Percentiles rank a stretch among this genome's conserved stretches.
phyloP scores from a whole-genome alignment of 2,113 vertebrate genomes.

The Spermophilus dauricus region DNA sequence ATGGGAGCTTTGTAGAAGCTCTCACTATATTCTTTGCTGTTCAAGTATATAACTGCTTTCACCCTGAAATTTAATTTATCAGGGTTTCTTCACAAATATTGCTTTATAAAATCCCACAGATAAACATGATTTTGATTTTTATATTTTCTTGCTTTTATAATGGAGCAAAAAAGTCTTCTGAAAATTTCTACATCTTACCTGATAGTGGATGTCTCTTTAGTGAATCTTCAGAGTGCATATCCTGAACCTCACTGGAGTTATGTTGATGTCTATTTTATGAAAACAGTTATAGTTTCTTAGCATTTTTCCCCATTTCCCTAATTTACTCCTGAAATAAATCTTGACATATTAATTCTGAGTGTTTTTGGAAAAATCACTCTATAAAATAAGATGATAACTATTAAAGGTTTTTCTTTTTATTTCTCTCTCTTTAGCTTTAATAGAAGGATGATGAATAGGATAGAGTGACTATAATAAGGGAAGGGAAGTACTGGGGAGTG shows the following conservation, averaged over 20 bases:
- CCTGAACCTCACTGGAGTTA: background rate
- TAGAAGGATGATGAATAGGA: no score
- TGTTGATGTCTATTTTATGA: background rate
- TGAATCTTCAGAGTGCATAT: background rate
- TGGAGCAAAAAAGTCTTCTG: background rate
- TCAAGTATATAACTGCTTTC: background rate
- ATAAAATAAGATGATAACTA: background rate
- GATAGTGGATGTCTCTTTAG: background rate
- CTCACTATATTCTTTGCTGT: background rate
- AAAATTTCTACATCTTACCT: background rate
- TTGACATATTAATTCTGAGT: background rate
- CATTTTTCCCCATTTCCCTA: background rate
- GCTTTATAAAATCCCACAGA: background rate
- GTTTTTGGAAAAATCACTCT: background rate
- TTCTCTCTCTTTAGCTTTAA: no score
- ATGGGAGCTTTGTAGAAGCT: background rate
- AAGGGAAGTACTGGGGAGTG: no score
- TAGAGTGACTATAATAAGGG: no score
- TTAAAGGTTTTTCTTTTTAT: background rate
- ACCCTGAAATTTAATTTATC: background rate
- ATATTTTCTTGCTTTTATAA: background rate
- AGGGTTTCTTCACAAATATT: background rate
- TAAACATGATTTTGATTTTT: background rate
- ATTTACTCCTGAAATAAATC: background rate
- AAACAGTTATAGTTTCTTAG: background rate